Conservation (phyloP, 2,113 vertebrate species). For the Rhinolophus ferrumequinum region DNA sequence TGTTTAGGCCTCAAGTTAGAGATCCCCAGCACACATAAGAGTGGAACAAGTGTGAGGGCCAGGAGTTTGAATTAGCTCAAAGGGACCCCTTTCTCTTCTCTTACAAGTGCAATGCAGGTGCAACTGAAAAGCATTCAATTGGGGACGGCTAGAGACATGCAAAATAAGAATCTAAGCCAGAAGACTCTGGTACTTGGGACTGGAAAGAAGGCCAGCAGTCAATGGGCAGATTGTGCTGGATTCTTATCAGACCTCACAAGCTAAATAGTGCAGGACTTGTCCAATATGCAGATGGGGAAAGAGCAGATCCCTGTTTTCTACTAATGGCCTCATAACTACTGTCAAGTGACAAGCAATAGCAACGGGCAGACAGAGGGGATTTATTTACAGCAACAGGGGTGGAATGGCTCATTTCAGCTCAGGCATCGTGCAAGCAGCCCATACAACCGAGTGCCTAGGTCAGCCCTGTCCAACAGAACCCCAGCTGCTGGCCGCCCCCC, state of each 20-base stretch:
- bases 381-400: slow-evolving; percentile 53
- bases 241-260: slow-evolving; percentile 65
- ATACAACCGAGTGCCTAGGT: not conserved
- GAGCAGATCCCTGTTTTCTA: slow-evolving; percentile 75
- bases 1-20: slow-evolving; percentile 68
- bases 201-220: slow-evolving; percentile 72
- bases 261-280: slow-evolving; percentile 77
- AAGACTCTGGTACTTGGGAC: slow-evolving; percentile 67
- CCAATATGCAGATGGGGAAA: slow-evolving; percentile 79
- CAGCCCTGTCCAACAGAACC: not conserved
- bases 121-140: slow-evolving; percentile 62
- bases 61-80: slow-evolving; percentile 68
- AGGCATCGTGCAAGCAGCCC: not conserved
- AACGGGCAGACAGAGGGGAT: slow-evolving; percentile 52
- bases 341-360: slow-evolving; percentile 60
- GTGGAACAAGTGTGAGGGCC: slow-evolving; percentile 52
- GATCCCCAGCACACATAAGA: slow-evolving; percentile 47
- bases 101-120: slow-evolving; percentile 74
- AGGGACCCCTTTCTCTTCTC: slow-evolving; percentile 57
- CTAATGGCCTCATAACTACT: slow-evolving; percentile 69
- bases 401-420: not conserved
- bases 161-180: slow-evolving; percentile 63
- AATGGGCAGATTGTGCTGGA: slow-evolving; percentile 78
- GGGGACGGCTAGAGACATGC: slow-evolving; percentile 70
- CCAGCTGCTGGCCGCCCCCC: not conserved